Conservation (phyloP, 2,888 invertebrate genomes). For the Eutolmus rufibarbis region DNA sequence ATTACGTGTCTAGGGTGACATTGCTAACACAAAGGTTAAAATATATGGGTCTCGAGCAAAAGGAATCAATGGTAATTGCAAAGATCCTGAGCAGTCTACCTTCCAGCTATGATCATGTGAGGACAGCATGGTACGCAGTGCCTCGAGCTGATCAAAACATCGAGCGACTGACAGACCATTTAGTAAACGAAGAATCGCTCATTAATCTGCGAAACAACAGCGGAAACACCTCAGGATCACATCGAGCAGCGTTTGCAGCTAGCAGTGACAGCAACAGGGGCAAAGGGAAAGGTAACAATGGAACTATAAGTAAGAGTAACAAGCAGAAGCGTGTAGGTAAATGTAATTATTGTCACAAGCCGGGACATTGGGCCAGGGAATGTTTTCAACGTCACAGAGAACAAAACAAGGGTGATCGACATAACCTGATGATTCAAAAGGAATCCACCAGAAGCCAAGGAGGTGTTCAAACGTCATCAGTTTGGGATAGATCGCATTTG, state of each 20-base stretch:
- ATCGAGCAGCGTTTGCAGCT: too few species aligned
- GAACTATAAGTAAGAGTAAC: too few species aligned
- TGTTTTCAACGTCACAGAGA: too few species aligned
- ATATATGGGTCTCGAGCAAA: too few species aligned
- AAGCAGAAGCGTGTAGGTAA: neutral
- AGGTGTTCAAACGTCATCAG: neutral
- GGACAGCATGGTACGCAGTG: too few species aligned
- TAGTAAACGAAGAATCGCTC: constrained; percentile 27
- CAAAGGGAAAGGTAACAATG: neutral
- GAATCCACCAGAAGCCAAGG: neutral
- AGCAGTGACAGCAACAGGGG: neutral
- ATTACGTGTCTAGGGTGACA: too few species aligned
- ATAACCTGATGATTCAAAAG: neutral
- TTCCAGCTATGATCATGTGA: too few species aligned
- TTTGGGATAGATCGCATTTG: neutral
- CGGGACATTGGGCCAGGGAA: too few species aligned
- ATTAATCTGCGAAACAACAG: neutral
- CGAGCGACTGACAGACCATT: neutral
- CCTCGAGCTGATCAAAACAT: neutral
- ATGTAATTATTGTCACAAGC: neutral
- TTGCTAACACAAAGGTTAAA: too few species aligned
- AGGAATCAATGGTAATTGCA: too few species aligned
- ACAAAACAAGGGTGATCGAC: neutral
- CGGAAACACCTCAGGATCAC: neutral
- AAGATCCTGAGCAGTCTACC: too few species aligned